phyloP scores from a whole-genome alignment of 2,113 vertebrate species.

The Peromyscus leucopus region DNA sequence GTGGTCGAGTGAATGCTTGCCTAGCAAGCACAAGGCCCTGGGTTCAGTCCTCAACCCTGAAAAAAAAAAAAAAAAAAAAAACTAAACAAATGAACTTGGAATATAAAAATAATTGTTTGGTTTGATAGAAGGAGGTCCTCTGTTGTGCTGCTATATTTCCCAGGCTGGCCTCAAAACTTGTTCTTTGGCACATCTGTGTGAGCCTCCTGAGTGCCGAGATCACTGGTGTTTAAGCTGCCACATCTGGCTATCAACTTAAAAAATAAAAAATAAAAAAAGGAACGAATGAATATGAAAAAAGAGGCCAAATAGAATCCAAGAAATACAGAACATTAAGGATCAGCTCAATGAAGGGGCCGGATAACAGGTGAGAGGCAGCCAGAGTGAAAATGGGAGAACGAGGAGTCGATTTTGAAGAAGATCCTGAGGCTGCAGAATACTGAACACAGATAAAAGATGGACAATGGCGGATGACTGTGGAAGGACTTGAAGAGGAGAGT shows the following conservation, averaged over 20 bases:
- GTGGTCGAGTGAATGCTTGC: no score
- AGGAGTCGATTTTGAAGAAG: slow-evolving; percentile 20
- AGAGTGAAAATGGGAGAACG: slow-evolving; percentile 37
- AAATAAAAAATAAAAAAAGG: neutral
- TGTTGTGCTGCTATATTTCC: neutral
- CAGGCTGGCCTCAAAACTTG: neutral
- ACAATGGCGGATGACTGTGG: neutral
- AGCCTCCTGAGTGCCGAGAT: neutral
- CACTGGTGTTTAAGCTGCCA: neutral
- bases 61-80: neutral
- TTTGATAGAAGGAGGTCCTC: neutral
- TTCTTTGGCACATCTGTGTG: neutral
- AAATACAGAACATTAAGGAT: slow-evolving; percentile 38
- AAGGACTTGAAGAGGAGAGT: neutral
- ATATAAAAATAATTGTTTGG: neutral
- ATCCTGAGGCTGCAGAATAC: neutral
- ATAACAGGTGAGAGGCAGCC: neutral
- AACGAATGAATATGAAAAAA: neutral
- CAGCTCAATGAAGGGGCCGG: neutral
- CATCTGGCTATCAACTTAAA: neutral
- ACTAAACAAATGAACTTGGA: neutral
- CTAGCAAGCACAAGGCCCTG: no score
- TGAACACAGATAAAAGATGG: neutral
- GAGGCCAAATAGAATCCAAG: neutral
- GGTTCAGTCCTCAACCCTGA: no score